Evolutionary conservation across 2,113 vertebrate genomes (phyloP), one percentile per base, ranked within the genome.

Genomic region (Herpailurus yagouaroundi): DNA sequence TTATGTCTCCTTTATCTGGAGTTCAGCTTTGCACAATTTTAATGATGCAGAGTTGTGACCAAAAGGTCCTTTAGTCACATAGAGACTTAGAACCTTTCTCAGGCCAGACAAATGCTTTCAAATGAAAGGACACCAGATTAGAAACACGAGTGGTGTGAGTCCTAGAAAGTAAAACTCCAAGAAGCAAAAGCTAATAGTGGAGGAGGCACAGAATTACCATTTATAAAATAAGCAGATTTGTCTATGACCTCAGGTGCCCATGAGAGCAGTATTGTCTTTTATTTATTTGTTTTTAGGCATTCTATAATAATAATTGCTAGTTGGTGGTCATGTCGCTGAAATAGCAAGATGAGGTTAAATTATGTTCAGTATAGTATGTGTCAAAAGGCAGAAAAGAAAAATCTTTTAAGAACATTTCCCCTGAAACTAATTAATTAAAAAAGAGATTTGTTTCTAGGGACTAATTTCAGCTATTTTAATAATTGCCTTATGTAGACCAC

Each of bases 391-490:
- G 55, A 8, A 68, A 69, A 85, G 16, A 33, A 36, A 96, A 91
- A 73, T 27, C 36, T 91, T 96, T 88, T 23, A 48, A 86, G n/a
- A 91, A 55, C 33, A 85, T 74, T 91, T 83, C 33, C 55, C 55
- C 83, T 13, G 76, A 95, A 96, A 91, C 64, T 79, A 82, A 74
- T 38, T 71, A 89, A 50, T 95, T 93, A 14, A 19, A 85, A 89
- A 89, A 82, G 48, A 38, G 25, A 57, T 83, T 82, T 55, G 4
- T 92, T 94, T 84, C 50, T 92, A 73, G 57, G 64, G 16, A 81
- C 14, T 81, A 50, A 94, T 80, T 95, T 76, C 36, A 85, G n/a
- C 41, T 94, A 11, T 86, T 89, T 96, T 80, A 82, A 89, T 88
- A 69, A 91, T 95, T 88, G 89, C 55, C 9, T 85, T 74, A 36